These are phyloP conservation scores for Ypsolopha scabrella DNA, from an alignment of 2,888 invertebrate genomes.

Conservation along the genomic window DNA sequence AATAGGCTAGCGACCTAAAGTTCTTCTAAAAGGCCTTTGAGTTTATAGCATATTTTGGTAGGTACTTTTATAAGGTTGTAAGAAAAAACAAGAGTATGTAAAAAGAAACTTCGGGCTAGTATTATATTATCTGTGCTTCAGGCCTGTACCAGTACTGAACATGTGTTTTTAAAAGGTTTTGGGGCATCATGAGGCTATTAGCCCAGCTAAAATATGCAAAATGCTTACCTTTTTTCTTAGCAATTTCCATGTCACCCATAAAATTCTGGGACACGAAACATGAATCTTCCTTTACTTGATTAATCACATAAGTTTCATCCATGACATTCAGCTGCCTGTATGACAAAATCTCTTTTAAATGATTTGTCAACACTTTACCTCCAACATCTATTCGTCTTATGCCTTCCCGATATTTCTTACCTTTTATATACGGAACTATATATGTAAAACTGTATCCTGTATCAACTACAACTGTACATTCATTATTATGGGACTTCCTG, in stretches of 20 bases:
- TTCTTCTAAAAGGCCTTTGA: too few relatives aligned
- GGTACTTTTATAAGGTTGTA: too few relatives aligned
- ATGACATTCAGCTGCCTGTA: slow-evolving; percentile 97
- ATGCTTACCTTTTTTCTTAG: slow-evolving; percentile 57
- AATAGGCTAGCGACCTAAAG: too few relatives aligned
- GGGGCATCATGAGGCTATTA: too few relatives aligned
- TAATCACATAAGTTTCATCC: slow-evolving; percentile 98
- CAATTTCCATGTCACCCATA: slow-evolving; percentile 80
- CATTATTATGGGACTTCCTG: slow-evolving; percentile 61
- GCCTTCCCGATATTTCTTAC: slow-evolving; percentile 74
- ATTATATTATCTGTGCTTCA: too few relatives aligned
- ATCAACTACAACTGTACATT: slow-evolving; percentile 89
- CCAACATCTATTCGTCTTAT: slow-evolving; percentile 93
- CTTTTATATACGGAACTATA: slow-evolving; percentile 90
- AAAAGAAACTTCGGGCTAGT: too few relatives aligned
- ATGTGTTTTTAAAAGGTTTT: too few relatives aligned
- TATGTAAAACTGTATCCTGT: slow-evolving; percentile 97
- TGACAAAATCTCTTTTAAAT: slow-evolving; percentile 96
- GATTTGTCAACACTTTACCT: slow-evolving; percentile 97
- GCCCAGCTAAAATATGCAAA: too few relatives aligned
- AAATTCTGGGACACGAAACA: slow-evolving; percentile 94
- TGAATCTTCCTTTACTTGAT: slow-evolving; percentile 97
- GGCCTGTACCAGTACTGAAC: too few relatives aligned
- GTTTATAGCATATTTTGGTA: too few relatives aligned
- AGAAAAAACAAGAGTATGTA: too few relatives aligned